Conservation (phyloP, 2,888 invertebrate species). For the Pemphredon lugubris region DNA sequence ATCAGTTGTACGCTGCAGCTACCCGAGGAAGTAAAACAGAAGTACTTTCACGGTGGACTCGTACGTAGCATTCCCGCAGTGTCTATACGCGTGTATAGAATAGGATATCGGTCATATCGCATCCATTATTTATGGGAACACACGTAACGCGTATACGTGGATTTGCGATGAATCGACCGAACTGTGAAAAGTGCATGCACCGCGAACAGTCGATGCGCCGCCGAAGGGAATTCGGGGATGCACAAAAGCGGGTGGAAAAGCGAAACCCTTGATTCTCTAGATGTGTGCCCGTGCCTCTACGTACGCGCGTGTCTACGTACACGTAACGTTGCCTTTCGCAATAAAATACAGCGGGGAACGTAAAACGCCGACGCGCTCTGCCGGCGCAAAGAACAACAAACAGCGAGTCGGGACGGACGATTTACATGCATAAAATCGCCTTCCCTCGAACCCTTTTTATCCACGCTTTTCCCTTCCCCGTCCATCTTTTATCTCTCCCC, state of each 20-base stretch:
- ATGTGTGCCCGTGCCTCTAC: conserved; percentile 10
- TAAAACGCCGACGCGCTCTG: conserved; percentile 65
- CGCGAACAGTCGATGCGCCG: conserved; percentile 53
- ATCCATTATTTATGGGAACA: conserved; percentile 57
- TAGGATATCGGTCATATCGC: conserved; percentile 38
- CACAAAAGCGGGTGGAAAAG: conserved; percentile 59
- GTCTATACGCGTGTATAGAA: not conserved
- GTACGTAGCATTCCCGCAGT: no score
- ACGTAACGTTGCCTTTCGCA: conserved; percentile 55
- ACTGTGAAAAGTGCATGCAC: conserved; percentile 58
- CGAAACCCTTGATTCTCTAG: conserved; percentile 30
- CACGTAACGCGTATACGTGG: conserved; percentile 55
- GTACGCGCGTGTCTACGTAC: conserved; percentile 20
- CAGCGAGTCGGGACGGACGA: conserved; percentile 68
- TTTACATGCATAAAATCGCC: conserved; percentile 73
- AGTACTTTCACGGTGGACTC: no score
- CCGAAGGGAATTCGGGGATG: conserved; percentile 51
- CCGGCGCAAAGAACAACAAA: conserved; percentile 72
- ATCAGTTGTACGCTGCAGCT: no score
- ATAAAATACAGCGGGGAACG: conserved; percentile 63
- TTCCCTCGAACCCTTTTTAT: conserved; percentile 55
- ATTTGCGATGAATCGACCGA: conserved; percentile 60
- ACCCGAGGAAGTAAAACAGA: no score
- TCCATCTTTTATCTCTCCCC: conserved; percentile 4
- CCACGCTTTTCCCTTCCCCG: conserved; percentile 15